Evolutionary conservation across 2,797 vertebrate species (phyloP), one percentile per base, ranked within the genome.

Genomic region (Clarias platycephalus): DNA sequence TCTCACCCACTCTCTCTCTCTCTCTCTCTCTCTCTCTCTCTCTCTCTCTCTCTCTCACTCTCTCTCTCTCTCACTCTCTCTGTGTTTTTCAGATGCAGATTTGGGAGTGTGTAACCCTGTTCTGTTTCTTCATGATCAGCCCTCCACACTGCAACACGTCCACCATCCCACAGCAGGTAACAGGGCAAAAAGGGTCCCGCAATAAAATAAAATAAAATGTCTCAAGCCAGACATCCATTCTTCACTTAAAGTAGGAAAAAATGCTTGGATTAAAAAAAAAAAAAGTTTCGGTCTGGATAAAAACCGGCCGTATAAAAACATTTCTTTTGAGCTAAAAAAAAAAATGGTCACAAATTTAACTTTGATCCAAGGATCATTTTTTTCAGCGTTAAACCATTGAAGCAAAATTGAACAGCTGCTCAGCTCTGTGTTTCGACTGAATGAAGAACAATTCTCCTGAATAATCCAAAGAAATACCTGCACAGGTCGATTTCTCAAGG

Each of bases 41-140:
- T 31, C 31, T 31, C 31, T 31, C 31, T 31, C 10, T n/a, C 4
- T 13, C n/a, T n/a, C n/a, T n/a, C n/a, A n/a, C n/a, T n/a, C 8
- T 78, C 31, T 86, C 24, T 49, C 24, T 49, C 24, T 53, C 44
- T 74, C 71, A 53, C 40, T 62, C 24, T 85, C 37, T 70, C 1
- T 37, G 3, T 58, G 62, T 84, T 0, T 71, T 85, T 82, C 67
- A 89, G 88, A 89, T 89, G 86, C 76, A n/a, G 60, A 44, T 83
- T 67, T 85, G 77, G 66, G 78, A 82, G 58, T 86, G 81, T 82
- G 64, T 89, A 62, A 63, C 86, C n/a, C 72, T 85, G 58, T 82
- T 58, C 74, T 83, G 81, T 81, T 63, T 85, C 75, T 78, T 87
- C 63, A 68, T 81, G 78, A 66, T 84, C 68, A 71, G 8, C 31